Base-by-base conservation (phyloP, 2,888 invertebrate species). In the Oeneis ivallda region DNA sequence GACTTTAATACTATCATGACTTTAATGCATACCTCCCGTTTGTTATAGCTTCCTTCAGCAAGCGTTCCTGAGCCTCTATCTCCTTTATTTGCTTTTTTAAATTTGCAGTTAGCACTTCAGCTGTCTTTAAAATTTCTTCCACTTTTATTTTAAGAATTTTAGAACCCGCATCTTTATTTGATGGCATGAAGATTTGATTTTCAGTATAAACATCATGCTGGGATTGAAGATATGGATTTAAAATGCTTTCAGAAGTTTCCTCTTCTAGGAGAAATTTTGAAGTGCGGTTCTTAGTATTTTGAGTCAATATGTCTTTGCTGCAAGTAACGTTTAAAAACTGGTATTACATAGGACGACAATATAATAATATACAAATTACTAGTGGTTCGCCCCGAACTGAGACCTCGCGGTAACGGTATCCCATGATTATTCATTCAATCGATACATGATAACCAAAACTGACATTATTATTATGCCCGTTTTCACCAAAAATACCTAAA, bases 1-100 rank as follows among this genome's bases (percentile, higher is more conserved):
- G 17, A 62, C 8, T n/a, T 39, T 26, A 3, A 13, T 13, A 11
- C 6, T 32, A 7, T 0, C n/a, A 6, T 6, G 2, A 13, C n/a
- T 34, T 37, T 39, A 57, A n/a, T 8, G 34, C 68, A 77, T 77
- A 88, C 90, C 86, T 86, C 69, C 89, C 90, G 57, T 80, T 83
- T 1, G 77, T 75, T 56, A 90, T 87, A 4, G 82, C 79, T 37
- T 89, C 85, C 68, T 91, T 91, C 13, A 91, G 66, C 6, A 67
- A 17, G 6, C 69, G 74, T 69, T 91, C 90, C 8, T 77, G 77
- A 0, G 71, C 65, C 10, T 77, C 67, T 3, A 85, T 66, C 32
- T 72, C 71, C 0, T 68, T 49, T 34, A 91, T 89, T 69, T 88
- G 84, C 2, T 66, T 57, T 57, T 79, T 82, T 19, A 91, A 72